Percentiles rank a stretch among this genome's conserved stretches.
Conservation (phyloP, 2,888 invertebrate genomes). For the Nebria brevicollis region DNA sequence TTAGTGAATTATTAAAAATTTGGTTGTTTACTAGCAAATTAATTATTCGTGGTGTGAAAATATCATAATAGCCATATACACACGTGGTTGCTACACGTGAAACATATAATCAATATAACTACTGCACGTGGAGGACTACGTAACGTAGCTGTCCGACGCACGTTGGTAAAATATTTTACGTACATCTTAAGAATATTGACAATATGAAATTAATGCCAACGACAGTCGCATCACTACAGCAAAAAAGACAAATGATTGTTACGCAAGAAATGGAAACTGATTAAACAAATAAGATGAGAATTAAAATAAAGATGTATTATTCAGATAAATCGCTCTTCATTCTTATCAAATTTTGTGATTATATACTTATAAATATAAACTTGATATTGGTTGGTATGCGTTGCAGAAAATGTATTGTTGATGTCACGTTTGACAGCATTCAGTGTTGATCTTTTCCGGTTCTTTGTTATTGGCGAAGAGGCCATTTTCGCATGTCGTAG, state of each 20-base stretch:
- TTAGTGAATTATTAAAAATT: neutral
- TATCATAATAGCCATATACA: neutral
- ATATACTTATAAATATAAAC: too few species aligned
- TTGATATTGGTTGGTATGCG: neutral
- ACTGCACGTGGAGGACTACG: neutral
- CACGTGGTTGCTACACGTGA: neutral
- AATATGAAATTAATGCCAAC: neutral
- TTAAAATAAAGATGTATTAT: too few species aligned
- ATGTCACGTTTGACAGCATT: neutral
- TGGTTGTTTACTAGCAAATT: neutral
- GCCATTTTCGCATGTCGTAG: neutral
- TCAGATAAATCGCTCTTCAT: too few species aligned
- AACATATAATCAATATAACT: neutral
- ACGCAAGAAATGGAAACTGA: too few species aligned
- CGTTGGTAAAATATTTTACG: neutral
- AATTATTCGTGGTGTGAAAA: neutral
- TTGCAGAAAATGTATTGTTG: neutral
- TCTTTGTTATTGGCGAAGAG: neutral
- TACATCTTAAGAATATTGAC: neutral
- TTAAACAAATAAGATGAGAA: too few species aligned
- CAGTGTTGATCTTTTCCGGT: neutral
- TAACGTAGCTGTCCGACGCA: neutral
- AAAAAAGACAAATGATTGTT: neutral
- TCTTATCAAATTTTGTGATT: too few species aligned
- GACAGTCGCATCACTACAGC: neutral